Evolutionary conservation across 2,113 vertebrate genomes (phyloP).

Genomic region (Xiphias gladius): DNA sequence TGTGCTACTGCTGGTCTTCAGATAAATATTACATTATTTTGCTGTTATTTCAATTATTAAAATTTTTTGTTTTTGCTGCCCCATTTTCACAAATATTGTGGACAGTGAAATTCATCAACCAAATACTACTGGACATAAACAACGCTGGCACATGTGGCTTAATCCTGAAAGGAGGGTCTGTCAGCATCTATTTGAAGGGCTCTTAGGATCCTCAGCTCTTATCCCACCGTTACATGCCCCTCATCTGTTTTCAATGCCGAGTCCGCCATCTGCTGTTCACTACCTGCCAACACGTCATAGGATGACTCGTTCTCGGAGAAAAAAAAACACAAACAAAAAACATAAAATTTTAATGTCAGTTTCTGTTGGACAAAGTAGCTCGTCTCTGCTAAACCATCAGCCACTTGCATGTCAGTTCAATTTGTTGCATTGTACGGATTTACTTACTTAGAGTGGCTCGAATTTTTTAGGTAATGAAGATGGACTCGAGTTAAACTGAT

Average conservation of each 20-base stretch:
- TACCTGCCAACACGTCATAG: neutral
- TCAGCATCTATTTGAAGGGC: neutral
- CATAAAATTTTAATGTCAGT: no score
- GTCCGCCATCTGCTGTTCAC: conserved; percentile 58
- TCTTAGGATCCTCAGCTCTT: neutral
- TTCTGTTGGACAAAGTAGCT: no score
- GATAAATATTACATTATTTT: neutral
- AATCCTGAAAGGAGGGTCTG: neutral
- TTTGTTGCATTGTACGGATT: neutral
- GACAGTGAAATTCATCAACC: neutral
- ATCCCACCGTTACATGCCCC: no score
- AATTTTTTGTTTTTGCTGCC: neutral
- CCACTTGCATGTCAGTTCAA: neutral
- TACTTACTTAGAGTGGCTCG: neutral
- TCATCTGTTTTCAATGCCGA: conserved; percentile 17
- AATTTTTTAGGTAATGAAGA: neutral
- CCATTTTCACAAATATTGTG: neutral
- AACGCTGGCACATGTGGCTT: neutral
- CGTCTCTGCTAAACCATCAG: neutral
- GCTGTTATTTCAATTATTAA: neutral
- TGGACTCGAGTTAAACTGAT: no score
- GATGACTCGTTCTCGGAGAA: no score
- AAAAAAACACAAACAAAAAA: no score
- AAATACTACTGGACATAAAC: neutral
- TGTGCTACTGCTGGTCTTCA: neutral